Evolutionary conservation across 2,797 vertebrate species (phyloP), one percentile per base, ranked within the genome.

Genomic region (Loris lydekkerianus): DNA sequence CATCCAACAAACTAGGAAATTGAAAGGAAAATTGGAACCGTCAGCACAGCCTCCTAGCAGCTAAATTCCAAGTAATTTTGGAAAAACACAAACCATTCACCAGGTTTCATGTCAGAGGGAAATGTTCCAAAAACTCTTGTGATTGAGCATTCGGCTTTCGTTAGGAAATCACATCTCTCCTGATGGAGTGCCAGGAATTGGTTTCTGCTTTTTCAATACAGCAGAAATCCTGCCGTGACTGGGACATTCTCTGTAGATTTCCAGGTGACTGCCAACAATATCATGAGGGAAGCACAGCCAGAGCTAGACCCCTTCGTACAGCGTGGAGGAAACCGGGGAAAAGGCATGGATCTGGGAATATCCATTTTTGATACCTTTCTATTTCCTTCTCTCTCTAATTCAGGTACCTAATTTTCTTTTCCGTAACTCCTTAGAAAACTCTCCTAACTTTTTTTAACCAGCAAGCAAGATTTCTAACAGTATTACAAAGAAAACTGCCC

Each of bases 31-130:
- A 86, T 95, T 83, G 85, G 63, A 92, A 72, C 4, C 0, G 75
- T 95, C 37, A 3, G 56, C 76, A 53, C 10, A 96, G 70, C 31
- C 58, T 93, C 46, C 65, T 43, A 80, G 46, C 91, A 93, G 91
- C 65, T 96, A 75, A 72, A 91, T 78, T 94, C 93, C 37, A 78
- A 91, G 70, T 85, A 53, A 92, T 94, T 96, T 91, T 89, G 77
- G 91, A 90, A 96, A 96, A 94, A 86, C 17, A 88, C n/a, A 96
- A 93, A 85, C 58, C 81, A 76, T 97, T 94, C 81, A 90, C 86
- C 17, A 78, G 43, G 49, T 82, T 95, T 67, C 76, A 69, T 25
- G 25, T 70, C 77, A 82, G 58, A 95, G 31, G 67, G 72, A 86
- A 87, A 81, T 13, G 15, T 89, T 89, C 94, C 95, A 95, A 88